Evolutionary conservation across 2,888 invertebrate genomes (phyloP), one percentile per base, ranked within the genome.

Genomic region (Temnothorax rugatulus): DNA sequence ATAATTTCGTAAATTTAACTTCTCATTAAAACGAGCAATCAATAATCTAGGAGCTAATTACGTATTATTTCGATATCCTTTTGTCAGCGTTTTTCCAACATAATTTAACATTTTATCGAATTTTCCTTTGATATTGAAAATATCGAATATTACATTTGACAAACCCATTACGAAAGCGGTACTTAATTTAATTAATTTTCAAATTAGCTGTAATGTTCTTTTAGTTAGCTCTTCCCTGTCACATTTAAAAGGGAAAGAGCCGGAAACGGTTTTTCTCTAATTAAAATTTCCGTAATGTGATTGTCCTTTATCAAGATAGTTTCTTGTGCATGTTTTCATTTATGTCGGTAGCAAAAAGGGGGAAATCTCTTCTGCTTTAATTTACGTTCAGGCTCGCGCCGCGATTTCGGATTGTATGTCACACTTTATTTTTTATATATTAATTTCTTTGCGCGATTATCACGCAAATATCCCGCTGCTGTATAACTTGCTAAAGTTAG

Each of bases 91-190:
- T 81, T 81, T 81, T 81, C 79, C 79, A 73, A 59, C 73, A 81
- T 81, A 81, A 81, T 81, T 81, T 61, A 81, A 81, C 73, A 47
- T 81, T 81, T 81, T 81, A 81, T 81, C 79, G 79, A 81, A 81
- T 81, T 81, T 81, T 81, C 79, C 79, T 81, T 81, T 81, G 79
- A 81, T 81, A 81, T 81, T 59, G 73, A 81, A 81, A 81, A 81
- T 81, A 81, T 81, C 79, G 79, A 81, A 81, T 81, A 81, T 81
- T 81, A 81, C 79, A 81, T 81, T 81, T 81, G 79, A 81, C 79
- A 81, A 81, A 73, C 79, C 79, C 47, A 59, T 81, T 81, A 81
- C 79, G 79, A 73, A 81, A 81, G 79, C 73, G 79, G 73, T 69
- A 81, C 79, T 81, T 81, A 81, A 81, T 81, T 81, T 71, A 81